Evolutionary conservation across 2,113 vertebrate species (phyloP), one percentile per base, ranked within the genome.

Genomic region (Aphyosemion australe): DNA sequence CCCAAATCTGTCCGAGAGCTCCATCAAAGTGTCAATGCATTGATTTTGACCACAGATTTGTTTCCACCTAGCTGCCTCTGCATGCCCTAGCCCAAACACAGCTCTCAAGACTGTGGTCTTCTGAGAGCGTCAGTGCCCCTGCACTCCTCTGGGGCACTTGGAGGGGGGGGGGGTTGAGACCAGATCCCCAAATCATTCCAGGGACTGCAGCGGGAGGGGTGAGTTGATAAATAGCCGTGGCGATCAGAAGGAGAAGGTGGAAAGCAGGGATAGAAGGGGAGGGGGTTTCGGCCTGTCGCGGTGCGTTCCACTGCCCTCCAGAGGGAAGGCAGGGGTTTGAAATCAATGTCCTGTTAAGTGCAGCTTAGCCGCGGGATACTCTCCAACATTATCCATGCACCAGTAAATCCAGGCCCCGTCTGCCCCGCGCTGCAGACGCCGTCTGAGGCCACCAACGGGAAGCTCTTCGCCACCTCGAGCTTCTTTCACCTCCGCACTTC

Each of bases 341-440:
- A 92, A 93, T 93, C 92, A 92, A 93, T 93, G 86, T 90, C 79
- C 90, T 89, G 90, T 92, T 93, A 93, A 93, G 92, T 93, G 92
- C 91, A 92, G 89, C 91, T 83, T 83, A 87, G 87, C 84, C 43
- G 61, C 66, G 65, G 89, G 87, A 89, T 82, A 77, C 83, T 79
- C 69, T 80, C 69, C 63, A 42, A 42, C 69, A 84, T 92, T 92
- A 92, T 64, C 82, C 82, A 92, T 82, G 87, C 88, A 77, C 82
- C 84, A 76, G 68, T 79, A 84, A 83, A 51, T 70, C 78, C 46
- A 77, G 76, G 61, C 64, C 80, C 19, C n/a, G 69, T 49, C 61
- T 64, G 70, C 19, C 12, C 34, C 26, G 26, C n/a, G 19, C 55
- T 39, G 59, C 79, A 76, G 60, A 72, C 13, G 19, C 45, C 50